Evolutionary conservation across 1,140 invertebrate species (phyloP), one percentile per base, ranked within the genome.

Genomic region (Battus philenor): DNA sequence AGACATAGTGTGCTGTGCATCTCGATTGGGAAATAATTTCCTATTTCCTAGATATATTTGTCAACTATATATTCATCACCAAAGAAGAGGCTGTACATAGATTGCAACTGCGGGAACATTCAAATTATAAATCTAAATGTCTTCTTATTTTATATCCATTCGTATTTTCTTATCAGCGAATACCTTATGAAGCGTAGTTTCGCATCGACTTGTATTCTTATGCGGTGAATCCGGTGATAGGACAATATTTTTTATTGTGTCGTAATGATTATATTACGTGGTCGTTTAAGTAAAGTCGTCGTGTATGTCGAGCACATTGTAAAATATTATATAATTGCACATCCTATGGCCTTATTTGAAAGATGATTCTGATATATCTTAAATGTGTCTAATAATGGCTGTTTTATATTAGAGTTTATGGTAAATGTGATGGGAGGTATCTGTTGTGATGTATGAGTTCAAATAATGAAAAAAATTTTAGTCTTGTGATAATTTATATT

Each of bases 371-470:
- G 50, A 46, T 58, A 50, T 50, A 44, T 45, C 50, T 57, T 47
- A 58, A 53, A 54, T 39, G 38, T 64, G 59, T 61, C 49, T 45
- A 60, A 66, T 68, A 51, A 64, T 58, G 67, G 68, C 61, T 78
- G 74, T 81, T 78, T 71, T 64, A 69, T 72, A 69, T 61, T 66
- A 69, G 61, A 68, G 58, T 75, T 60, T 77, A 78, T 77, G 58
- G 44, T 55, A 61, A 59, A 60, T 33, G 52, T 62, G 52, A 70
- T 50, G 50, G 48, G 64, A 63, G 59, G 59, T 81, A 79, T 75
- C 68, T 81, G 74, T 81, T 84, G 79, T 84, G 77, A 81, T 84
- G 68, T 73, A 74, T 75, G 71, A 79, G 75, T 81, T 81, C 68
- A 84, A 81, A 77, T 76, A 63, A 59, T 64, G 62, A 68, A 50